Conservation (phyloP, 2,888 invertebrate genomes). For the Tiliacea citrago region DNA sequence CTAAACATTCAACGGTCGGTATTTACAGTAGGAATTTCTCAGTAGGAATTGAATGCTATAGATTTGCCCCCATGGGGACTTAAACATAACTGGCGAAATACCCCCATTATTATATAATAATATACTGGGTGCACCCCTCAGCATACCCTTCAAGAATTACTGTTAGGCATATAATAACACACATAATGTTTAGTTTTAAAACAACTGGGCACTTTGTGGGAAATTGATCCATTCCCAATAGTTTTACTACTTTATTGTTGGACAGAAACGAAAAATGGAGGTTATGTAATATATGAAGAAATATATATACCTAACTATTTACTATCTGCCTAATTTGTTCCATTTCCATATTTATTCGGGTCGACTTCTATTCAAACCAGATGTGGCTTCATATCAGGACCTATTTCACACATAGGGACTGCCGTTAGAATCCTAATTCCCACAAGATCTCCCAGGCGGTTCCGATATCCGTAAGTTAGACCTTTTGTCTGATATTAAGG, state of each 20-base stretch:
- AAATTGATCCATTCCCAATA: neutral
- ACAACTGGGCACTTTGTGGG: neutral
- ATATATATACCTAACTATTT: neutral
- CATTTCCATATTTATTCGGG: slow-evolving; percentile 45
- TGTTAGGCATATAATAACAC: too few species aligned
- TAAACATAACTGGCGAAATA: neutral
- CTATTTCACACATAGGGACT: slow-evolving; percentile 19
- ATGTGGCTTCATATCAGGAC: slow-evolving; percentile 32
- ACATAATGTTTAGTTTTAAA: neutral
- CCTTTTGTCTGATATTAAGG: slow-evolving; percentile 24
- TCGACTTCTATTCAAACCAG: slow-evolving; percentile 31
- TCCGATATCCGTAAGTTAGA: slow-evolving; percentile 25
- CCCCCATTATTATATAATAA: too few species aligned
- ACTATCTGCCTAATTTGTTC: slow-evolving; percentile 22
- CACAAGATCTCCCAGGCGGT: neutral
- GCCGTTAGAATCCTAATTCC: slow-evolving; percentile 40
- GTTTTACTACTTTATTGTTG: too few species aligned
- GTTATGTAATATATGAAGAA: neutral
- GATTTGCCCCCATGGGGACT: neutral
- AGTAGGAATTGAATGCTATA: neutral
- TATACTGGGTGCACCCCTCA: too few species aligned
- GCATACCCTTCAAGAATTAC: neutral
- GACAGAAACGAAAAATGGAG: neutral
- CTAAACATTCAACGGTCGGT: too few species aligned
- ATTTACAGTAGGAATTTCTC: neutral